Conservation (phyloP, 1,140 invertebrate species). For the Popillia japonica region DNA sequence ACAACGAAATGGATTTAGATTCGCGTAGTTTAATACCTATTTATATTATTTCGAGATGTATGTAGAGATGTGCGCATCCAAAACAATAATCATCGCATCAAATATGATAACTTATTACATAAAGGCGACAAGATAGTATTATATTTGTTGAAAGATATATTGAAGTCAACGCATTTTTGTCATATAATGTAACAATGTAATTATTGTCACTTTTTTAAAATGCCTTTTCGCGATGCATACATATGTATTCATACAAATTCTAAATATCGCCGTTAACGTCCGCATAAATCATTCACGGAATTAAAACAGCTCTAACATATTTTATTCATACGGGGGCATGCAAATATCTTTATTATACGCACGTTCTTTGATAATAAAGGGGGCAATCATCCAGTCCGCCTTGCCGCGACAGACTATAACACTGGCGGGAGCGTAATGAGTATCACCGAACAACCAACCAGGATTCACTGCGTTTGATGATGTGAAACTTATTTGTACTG, state of each 20-base stretch:
- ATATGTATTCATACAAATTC: neutral
- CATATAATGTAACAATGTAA: too few relatives aligned
- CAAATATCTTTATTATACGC: constrained; percentile 5
- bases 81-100: too few relatives aligned
- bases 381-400: neutral
- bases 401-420: neutral
- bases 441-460: neutral
- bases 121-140: too few relatives aligned
- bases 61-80: too few relatives aligned
- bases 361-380: neutral
- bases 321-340: neutral
- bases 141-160: too few relatives aligned
- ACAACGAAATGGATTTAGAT: too few relatives aligned
- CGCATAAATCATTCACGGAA: neutral
- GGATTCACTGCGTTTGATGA: neutral
- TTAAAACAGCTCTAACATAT: neutral
- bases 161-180: too few relatives aligned
- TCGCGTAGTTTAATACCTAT: too few relatives aligned
- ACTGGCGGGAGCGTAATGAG: neutral
- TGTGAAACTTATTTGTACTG: neutral
- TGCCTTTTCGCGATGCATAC: too few relatives aligned
- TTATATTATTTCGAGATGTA: too few relatives aligned
- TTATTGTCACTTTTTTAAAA: too few relatives aligned
- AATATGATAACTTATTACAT: too few relatives aligned
- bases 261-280: neutral